Evolutionary conservation across 2,113 vertebrate genomes (phyloP).

Genomic region (Rissa tridactyla): DNA sequence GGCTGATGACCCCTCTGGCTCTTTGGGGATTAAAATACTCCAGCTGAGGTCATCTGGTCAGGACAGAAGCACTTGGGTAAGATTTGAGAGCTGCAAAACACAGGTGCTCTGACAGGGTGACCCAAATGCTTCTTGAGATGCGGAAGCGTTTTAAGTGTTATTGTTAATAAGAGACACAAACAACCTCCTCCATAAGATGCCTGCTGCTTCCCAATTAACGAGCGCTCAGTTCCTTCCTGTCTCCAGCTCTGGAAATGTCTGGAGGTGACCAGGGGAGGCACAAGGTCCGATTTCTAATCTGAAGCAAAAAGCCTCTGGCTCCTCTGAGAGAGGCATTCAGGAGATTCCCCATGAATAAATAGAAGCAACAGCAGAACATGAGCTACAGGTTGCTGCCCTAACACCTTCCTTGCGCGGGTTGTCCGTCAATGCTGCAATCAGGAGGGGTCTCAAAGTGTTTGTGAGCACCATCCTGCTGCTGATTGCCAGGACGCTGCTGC

Average conservation of each 20-base stretch:
- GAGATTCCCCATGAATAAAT: background rate
- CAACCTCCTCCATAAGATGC: background rate
- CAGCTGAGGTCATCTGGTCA: background rate
- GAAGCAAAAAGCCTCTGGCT: background rate
- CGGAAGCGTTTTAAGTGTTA: background rate
- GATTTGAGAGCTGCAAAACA: background rate
- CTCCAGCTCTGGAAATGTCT: background rate
- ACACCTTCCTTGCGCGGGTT: background rate
- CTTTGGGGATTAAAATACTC: background rate
- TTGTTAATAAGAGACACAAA: background rate
- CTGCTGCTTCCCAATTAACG: background rate
- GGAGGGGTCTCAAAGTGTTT: background rate
- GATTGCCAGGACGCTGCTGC: background rate
- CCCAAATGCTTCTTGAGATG: background rate
- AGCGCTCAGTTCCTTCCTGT: conserved; percentile 30
- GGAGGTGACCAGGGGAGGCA: background rate
- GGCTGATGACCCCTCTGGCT: background rate
- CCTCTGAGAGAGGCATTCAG: background rate
- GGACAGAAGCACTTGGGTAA: background rate
- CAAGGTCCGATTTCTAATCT: background rate
- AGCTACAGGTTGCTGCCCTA: background rate
- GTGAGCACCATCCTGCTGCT: background rate
- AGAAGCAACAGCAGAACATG: background rate
- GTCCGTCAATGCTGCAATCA: fast-evolving
- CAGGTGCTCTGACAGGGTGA: background rate